Conservation (phyloP, 2,888 invertebrate species). For the Portevinia maculata region DNA sequence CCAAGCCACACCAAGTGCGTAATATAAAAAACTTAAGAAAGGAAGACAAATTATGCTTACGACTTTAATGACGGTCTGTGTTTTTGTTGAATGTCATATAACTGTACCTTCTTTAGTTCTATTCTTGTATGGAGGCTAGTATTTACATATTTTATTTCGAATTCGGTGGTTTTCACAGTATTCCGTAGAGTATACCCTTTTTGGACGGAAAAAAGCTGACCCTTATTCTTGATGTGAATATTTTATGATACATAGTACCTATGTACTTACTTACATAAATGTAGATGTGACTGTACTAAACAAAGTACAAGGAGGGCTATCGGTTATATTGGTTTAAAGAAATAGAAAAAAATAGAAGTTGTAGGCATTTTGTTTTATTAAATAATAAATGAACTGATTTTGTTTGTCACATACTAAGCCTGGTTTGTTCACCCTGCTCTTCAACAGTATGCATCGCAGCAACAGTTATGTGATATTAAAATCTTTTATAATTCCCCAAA, state of each 20-base stretch:
- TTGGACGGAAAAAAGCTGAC: constrained; percentile 1
- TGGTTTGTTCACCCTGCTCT: too few relatives aligned
- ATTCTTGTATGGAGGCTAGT: neutral
- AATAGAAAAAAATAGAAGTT: neutral
- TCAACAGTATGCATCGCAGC: too few relatives aligned
- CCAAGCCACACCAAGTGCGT: constrained; percentile 39
- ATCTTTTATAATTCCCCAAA: too few relatives aligned
- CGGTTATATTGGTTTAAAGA: neutral
- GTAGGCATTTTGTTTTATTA: constrained; percentile 5
- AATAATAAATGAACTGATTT: neutral
- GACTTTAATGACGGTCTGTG: constrained; percentile 20
- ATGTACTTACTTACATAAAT: too few relatives aligned
- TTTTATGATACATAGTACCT: too few relatives aligned
- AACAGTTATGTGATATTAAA: too few relatives aligned
- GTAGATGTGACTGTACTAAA: neutral
- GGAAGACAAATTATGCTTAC: constrained; percentile 13
- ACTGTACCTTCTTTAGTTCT: constrained; percentile 1
- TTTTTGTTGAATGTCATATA: constrained; percentile 15
- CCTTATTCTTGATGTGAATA: constrained; percentile 11
- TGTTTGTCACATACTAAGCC: too few relatives aligned
- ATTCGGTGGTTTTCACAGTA: constrained; percentile 9
- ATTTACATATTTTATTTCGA: constrained; percentile 37
- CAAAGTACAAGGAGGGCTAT: neutral
- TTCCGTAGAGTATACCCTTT: constrained; percentile 13
- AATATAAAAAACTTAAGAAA: constrained; percentile 7